Conservation (phyloP, 2,888 invertebrate genomes). For the Chymomyza amoena region DNA sequence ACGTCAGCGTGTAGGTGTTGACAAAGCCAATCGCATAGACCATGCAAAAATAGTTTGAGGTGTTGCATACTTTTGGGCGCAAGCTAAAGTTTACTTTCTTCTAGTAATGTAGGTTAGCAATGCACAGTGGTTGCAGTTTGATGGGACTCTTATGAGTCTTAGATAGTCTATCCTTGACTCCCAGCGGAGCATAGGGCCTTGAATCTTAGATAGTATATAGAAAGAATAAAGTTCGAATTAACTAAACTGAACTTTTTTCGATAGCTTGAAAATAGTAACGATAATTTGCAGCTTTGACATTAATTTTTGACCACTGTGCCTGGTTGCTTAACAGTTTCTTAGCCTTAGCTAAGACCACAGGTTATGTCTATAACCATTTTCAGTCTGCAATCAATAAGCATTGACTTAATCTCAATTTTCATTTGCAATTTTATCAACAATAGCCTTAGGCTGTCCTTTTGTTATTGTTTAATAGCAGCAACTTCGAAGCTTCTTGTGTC, state of each 20-base stretch:
- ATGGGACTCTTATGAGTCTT: too few relatives aligned
- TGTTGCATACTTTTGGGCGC: conserved; percentile 42
- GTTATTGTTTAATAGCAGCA: conserved; percentile 1
- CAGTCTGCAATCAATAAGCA: conserved; percentile 32
- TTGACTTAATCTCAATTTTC: conserved; percentile 47
- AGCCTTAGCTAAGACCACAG: not conserved
- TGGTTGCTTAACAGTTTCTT: not conserved
- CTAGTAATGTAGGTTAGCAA: too few relatives aligned
- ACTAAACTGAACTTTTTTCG: too few relatives aligned
- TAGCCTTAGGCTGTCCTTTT: not conserved
- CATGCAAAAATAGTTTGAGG: conserved; percentile 26
- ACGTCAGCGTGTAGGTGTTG: conserved; percentile 14
- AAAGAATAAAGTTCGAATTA: too few relatives aligned
- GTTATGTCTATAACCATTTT: not conserved
- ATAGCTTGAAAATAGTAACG: too few relatives aligned
- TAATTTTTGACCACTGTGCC: too few relatives aligned
- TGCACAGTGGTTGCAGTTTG: too few relatives aligned
- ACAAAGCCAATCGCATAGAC: not conserved
- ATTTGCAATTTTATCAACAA: conserved; percentile 12
- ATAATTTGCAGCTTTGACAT: too few relatives aligned
- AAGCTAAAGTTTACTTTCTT: conserved; percentile 8
- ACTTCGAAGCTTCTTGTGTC: not conserved
- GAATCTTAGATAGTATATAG: too few relatives aligned
- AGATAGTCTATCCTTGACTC: too few relatives aligned
- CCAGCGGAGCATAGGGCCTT: too few relatives aligned